Evolutionary conservation across 2,888 invertebrate genomes (phyloP).

Genomic region (Dasypogon diadema): DNA sequence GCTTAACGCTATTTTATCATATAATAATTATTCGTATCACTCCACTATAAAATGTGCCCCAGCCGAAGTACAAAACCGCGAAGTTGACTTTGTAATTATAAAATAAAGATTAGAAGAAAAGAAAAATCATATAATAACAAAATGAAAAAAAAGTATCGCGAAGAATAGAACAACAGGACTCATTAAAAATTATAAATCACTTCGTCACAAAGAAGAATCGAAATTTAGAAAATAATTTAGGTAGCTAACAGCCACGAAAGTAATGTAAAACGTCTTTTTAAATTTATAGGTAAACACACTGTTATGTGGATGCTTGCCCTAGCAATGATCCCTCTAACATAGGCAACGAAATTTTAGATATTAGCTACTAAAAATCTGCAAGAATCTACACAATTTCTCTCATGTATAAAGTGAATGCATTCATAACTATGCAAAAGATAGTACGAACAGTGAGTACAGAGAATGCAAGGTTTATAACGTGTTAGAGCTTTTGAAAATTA

Average conservation of each 20-base stretch:
- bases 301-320: conserved; percentile 6
- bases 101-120: not conserved
- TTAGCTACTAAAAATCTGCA: too few relatives aligned
- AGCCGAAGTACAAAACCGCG: not conserved
- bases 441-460: too few relatives aligned
- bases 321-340: not conserved
- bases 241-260: conserved; percentile 38
- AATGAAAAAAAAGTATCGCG: not conserved
- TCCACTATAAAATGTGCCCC: not conserved
- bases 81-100: not conserved
- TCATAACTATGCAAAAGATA: too few relatives aligned
- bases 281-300: conserved; percentile 9
- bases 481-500: too few relatives aligned
- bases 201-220: conserved; percentile 33
- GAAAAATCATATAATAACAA: not conserved
- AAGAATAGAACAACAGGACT: not conserved
- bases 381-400: conserved; percentile 2
- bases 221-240: conserved; percentile 47
- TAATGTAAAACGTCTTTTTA: conserved; percentile 36
- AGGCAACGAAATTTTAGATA: too few relatives aligned
- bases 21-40: not conserved
- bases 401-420: not conserved
- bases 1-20: not conserved
- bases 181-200: conserved; percentile 17
- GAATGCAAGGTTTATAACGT: too few relatives aligned